phyloP scores from a whole-genome alignment of 2,888 invertebrate species.

The Nemurella pictetii region DNA sequence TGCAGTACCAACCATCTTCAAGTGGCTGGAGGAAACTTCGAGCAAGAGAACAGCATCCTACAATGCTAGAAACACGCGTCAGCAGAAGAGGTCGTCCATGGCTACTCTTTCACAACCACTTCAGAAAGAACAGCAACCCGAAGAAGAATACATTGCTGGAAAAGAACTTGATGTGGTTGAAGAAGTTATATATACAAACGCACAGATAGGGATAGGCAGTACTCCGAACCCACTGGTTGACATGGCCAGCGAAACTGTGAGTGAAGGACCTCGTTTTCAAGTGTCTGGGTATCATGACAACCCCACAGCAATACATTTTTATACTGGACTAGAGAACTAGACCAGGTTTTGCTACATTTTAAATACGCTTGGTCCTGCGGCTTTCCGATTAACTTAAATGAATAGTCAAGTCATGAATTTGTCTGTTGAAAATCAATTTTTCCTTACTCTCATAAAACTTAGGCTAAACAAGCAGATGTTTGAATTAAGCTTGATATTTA shows the following conservation, averaged over 20 bases:
- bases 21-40: neutral
- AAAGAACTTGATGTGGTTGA: neutral
- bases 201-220: neutral
- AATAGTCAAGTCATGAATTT: slow-evolving; percentile 31
- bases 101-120: neutral
- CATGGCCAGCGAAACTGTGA: neutral
- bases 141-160: neutral
- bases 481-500: slow-evolving; percentile 39
- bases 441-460: slow-evolving; percentile 41
- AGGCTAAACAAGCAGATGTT: slow-evolving; percentile 37
- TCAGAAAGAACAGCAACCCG: neutral
- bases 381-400: slow-evolving; percentile 31
- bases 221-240: neutral
- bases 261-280: neutral
- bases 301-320: slow-evolving; percentile 30
- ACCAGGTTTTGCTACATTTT: slow-evolving; percentile 38
- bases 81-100: neutral
- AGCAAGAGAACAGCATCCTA: neutral
- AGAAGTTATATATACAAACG: neutral
- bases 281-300: neutral
- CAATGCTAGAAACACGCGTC: neutral
- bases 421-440: slow-evolving; percentile 31
- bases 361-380: slow-evolving; percentile 31
- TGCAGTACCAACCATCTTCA: neutral
- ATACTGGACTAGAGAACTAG: slow-evolving; percentile 39